Evolutionary conservation across 2,113 vertebrate species (phyloP).

Genomic region (Cephalopholis sonnerati): DNA sequence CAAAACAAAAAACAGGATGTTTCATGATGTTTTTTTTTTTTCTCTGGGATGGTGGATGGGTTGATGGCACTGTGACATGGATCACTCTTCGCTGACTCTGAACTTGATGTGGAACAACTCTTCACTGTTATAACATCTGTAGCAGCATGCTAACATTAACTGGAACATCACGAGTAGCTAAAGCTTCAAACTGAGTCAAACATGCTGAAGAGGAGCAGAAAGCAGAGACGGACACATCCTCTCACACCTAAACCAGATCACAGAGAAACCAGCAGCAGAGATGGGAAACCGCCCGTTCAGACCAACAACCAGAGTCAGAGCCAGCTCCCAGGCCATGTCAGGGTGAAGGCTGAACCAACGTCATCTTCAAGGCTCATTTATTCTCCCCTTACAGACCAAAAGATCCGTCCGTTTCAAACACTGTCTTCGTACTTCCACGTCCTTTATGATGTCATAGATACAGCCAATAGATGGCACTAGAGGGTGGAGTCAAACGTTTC

Average conservation of each 20-base stretch:
- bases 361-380: too few species aligned
- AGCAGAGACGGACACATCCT: slow-evolving; percentile 40
- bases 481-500: too few species aligned
- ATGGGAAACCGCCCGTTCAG: slow-evolving; percentile 29
- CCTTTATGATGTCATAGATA: too few species aligned
- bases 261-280: slow-evolving; percentile 31
- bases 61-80: slow-evolving; percentile 54
- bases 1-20: slow-evolving; percentile 64
- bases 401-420: too few species aligned
- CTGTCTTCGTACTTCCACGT: too few species aligned
- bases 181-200: slow-evolving; percentile 64
- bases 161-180: slow-evolving; percentile 67
- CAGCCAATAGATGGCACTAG: too few species aligned
- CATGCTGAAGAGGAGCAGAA: slow-evolving; percentile 67
- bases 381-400: too few species aligned
- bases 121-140: slow-evolving; percentile 52
- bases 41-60: slow-evolving; percentile 44
- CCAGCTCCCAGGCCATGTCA: too few species aligned
- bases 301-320: not conserved
- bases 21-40: slow-evolving; percentile 21
- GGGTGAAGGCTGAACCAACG: too few species aligned
- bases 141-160: slow-evolving; percentile 79
- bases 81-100: slow-evolving; percentile 55
- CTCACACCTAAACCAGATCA: not conserved
- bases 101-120: slow-evolving; percentile 56